Evolutionary conservation across 2,797 vertebrate species (phyloP).

Genomic region (Muscicapa comitata): DNA sequence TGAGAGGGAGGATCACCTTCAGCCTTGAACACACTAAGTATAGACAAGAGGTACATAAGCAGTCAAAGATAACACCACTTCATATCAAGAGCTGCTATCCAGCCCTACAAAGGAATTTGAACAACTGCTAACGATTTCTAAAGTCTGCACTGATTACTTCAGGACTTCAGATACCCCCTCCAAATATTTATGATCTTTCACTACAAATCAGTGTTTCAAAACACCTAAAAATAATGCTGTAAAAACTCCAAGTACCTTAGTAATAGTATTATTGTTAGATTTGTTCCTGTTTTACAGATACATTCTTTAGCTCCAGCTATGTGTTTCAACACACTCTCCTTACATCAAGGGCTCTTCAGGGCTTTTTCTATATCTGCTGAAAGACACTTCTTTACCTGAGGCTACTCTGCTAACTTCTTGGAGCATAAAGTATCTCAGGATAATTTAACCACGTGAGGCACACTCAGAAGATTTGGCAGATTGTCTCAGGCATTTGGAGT

Average conservation of each 20-base stretch:
- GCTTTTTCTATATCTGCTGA: constrained; percentile 40
- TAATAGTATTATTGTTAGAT: constrained; percentile 9
- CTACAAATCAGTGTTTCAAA: constrained; percentile 6
- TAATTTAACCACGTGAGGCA: constrained; percentile 41
- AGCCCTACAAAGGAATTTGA: constrained; percentile 47
- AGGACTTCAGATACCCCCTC: not conserved
- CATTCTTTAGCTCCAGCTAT: not conserved
- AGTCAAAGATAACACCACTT: constrained; percentile 49
- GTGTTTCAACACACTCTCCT: constrained; percentile 53
- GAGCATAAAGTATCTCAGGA: constrained; percentile 24
- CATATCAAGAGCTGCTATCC: constrained; percentile 32
- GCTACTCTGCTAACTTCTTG: constrained; percentile 41
- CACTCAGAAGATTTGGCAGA: constrained; percentile 49
- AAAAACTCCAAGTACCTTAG: not conserved
- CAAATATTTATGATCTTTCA: constrained; percentile 48
- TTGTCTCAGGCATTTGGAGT: constrained; percentile 42
- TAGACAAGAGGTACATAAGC: constrained; percentile 33
- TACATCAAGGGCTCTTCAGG: constrained; percentile 40
- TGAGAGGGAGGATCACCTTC: constrained; percentile 34
- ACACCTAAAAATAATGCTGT: not conserved
- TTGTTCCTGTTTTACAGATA: constrained; percentile 18
- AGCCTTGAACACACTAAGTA: constrained; percentile 34
- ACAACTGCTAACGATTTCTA: constrained; percentile 25
- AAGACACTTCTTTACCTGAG: constrained; percentile 63
- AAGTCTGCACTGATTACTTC: constrained; percentile 46